These are phyloP conservation scores for Ligdia adustata DNA, from an alignment of 2,888 invertebrate genomes.

Conservation along the genomic window DNA sequence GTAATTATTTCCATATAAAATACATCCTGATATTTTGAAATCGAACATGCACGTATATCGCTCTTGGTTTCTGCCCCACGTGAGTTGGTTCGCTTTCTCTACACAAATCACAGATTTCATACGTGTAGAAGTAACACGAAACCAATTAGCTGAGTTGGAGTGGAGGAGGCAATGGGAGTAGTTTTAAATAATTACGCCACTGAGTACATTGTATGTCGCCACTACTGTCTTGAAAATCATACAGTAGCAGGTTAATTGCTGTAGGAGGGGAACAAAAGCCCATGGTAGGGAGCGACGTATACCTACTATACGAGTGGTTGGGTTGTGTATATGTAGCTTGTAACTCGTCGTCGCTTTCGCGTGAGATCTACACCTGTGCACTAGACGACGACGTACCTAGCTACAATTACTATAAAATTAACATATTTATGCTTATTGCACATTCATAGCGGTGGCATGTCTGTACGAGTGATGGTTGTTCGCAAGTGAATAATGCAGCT, in stretches of 20 bases:
- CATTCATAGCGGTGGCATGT: slow-evolving; percentile 42
- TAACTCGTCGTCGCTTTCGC: slow-evolving; percentile 51
- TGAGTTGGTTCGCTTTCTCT: slow-evolving; percentile 25
- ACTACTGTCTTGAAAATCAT: background rate
- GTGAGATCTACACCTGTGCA: slow-evolving; percentile 57
- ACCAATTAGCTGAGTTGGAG: slow-evolving; percentile 28
- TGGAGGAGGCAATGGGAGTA: slow-evolving; percentile 9
- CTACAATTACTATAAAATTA: slow-evolving; percentile 56
- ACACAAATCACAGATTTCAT: slow-evolving; percentile 28
- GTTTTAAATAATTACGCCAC: slow-evolving; percentile 16
- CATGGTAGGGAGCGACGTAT: background rate
- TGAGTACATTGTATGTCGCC: slow-evolving; percentile 7
- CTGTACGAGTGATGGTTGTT: slow-evolving; percentile 9
- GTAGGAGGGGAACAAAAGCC: background rate
- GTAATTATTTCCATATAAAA: slow-evolving; percentile 44
- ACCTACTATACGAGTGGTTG: background rate
- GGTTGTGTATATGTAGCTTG: background rate
- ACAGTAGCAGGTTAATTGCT: background rate
- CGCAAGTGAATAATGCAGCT: slow-evolving; percentile 33
- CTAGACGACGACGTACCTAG: slow-evolving; percentile 44
- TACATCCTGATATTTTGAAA: slow-evolving; percentile 16
- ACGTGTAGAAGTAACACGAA: slow-evolving; percentile 27
- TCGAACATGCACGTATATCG: slow-evolving; percentile 7
- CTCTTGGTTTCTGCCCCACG: slow-evolving; percentile 13
- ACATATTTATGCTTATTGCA: slow-evolving; percentile 53